Evolutionary conservation across 1,140 invertebrate genomes (phyloP).

Genomic region (Solen grandis): DNA sequence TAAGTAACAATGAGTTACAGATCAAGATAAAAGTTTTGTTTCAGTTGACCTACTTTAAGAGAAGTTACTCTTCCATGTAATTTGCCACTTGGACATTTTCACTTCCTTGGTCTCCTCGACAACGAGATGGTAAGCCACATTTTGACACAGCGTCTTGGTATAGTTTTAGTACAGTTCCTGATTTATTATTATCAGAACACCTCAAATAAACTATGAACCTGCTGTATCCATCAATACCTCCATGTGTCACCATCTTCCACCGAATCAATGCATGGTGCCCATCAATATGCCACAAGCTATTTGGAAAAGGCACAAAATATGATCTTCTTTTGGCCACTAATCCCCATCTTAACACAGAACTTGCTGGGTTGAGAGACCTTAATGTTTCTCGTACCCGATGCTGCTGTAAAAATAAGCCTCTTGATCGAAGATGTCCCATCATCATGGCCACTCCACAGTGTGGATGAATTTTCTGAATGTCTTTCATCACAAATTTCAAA

Average conservation of each 20-base stretch:
- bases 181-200: not conserved
- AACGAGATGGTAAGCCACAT: slow-evolving; percentile 4
- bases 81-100: slow-evolving; percentile 12
- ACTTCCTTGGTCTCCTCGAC: not conserved
- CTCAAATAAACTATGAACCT: not conserved
- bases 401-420: not conserved
- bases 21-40: too few species aligned
- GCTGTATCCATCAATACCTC: not conserved
- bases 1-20: too few species aligned
- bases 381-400: not conserved
- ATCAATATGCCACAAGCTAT: not conserved
- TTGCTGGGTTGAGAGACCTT: not conserved
- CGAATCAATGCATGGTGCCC: slow-evolving; percentile 15
- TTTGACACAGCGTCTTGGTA: not conserved
- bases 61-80: too few species aligned
- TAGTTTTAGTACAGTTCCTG: not conserved
- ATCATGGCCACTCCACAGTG: too few species aligned
- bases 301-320: not conserved
- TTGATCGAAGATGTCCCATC: not conserved
- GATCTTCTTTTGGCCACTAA: not conserved
- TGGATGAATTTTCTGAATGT: too few species aligned
- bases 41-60: too few species aligned
- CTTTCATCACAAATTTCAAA: too few species aligned
- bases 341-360: not conserved
- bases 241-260: not conserved